A percentile compares a stretch with the other conserved stretches of the same genome.
phyloP scores from a whole-genome alignment of 2,797 vertebrate species.

The Mareca strepera region DNA sequence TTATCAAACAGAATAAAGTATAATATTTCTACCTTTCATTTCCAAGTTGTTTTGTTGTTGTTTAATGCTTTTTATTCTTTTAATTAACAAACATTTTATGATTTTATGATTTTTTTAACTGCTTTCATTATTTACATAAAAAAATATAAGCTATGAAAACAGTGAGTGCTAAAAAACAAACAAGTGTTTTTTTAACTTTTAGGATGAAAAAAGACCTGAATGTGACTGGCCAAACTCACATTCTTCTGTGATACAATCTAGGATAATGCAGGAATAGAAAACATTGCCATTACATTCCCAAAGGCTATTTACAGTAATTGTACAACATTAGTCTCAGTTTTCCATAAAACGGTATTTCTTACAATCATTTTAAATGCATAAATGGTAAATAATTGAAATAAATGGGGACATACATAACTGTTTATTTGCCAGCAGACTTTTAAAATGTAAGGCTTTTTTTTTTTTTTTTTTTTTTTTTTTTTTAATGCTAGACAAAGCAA shows the following conservation, averaged over 20 bases:
- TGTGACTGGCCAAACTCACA: neutral
- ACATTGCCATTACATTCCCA: neutral
- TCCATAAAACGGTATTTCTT: constrained; percentile 4
- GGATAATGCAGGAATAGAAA: neutral
- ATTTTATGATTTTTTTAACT: neutral
- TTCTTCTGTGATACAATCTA: neutral
- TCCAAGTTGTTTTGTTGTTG: neutral
- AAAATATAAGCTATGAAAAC: neutral
- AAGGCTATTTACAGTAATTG: constrained; percentile 19
- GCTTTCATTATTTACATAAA: neutral
- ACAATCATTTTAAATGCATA: constrained; percentile 20
- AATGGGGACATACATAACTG: neutral
- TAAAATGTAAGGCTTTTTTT: neutral
- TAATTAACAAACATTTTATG: neutral
- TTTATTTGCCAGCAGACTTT: constrained; percentile 10
- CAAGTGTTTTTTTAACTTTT: neutral
- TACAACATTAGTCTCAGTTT: neutral
- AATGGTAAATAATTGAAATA: constrained; percentile 14
- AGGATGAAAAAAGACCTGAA: neutral
- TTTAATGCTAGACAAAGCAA: constrained; percentile 18
- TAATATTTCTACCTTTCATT: neutral
- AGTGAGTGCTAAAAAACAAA: neutral
- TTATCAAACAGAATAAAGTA: neutral
- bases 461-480: constrained; percentile 18
- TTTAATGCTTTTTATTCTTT: neutral